Percentiles rank a stretch among this genome's conserved stretches.
These are phyloP conservation scores for Montipora efflorescens DNA, from an alignment of 64 coral and sea anemone genomes.

Conservation along the genomic window DNA sequence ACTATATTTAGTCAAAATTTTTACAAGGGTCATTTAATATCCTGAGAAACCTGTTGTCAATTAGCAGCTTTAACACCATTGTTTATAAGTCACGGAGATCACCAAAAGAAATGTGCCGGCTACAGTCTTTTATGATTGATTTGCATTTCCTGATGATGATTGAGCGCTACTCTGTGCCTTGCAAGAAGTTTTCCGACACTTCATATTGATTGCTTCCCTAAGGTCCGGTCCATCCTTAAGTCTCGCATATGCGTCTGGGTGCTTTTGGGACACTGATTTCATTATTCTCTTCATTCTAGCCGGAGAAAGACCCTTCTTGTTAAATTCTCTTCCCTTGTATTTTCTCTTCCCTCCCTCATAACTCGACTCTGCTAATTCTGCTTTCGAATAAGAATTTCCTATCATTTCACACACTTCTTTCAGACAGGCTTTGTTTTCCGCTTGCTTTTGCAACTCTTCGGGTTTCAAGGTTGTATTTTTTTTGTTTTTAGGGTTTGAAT, in stretches of 20 bases:
- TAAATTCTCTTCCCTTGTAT: background rate
- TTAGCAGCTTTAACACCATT: background rate
- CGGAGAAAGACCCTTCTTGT: background rate
- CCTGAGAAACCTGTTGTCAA: background rate
- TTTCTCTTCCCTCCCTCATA: background rate
- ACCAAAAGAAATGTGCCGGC: background rate
- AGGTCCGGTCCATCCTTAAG: background rate
- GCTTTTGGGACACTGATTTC: background rate
- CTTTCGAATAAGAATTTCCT: constrained; percentile 5
- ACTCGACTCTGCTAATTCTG: background rate
- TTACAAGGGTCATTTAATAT: background rate
- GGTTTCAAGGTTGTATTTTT: background rate
- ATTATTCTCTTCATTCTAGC: background rate
- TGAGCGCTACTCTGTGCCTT: background rate
- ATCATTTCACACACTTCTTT: background rate
- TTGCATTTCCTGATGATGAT: background rate
- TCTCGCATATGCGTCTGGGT: background rate
- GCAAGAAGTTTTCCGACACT: background rate
- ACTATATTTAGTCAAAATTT: no score
- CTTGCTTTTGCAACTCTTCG: background rate
- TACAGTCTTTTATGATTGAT: background rate
- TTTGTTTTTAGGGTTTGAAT: background rate
- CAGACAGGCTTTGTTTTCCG: no score
- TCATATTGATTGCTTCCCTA: background rate
- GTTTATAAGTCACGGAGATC: background rate